Conservation (phyloP, 2,888 invertebrate species). For the Chrysolina oricalcia region DNA sequence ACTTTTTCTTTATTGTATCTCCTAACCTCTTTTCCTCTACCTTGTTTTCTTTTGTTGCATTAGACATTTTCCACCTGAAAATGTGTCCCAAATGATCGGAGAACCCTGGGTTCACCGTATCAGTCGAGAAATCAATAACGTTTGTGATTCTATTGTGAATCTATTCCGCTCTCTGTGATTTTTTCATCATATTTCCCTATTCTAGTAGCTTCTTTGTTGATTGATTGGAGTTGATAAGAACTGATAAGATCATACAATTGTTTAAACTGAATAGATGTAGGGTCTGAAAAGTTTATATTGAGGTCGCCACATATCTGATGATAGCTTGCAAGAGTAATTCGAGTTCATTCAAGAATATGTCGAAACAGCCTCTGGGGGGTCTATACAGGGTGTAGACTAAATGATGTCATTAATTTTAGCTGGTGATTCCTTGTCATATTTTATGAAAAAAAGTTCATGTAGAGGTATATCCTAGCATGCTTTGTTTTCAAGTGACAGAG, state of each 20-base stretch:
- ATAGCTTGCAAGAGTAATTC: not conserved
- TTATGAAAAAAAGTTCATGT: too few relatives aligned
- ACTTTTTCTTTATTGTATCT: not conserved
- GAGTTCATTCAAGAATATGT: slow-evolving; percentile 7
- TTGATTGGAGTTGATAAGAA: too few relatives aligned
- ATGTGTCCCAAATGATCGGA: not conserved
- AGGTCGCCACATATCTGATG: not conserved
- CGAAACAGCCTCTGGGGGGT: slow-evolving; percentile 12
- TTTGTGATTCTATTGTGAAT: slow-evolving; percentile 26
- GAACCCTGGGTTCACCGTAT: slow-evolving; percentile 1
- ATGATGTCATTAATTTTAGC: too few relatives aligned
- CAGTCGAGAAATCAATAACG: not conserved
- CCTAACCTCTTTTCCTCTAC: not conserved
- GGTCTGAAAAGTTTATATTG: not conserved
- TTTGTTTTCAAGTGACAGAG: too few relatives aligned
- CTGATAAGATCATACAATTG: not conserved
- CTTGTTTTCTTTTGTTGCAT: too few relatives aligned
- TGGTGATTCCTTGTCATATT: too few relatives aligned
- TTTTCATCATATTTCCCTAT: too few relatives aligned
- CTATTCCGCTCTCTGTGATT: not conserved
- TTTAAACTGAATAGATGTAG: not conserved
- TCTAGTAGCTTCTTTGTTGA: too few relatives aligned
- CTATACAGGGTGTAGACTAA: too few relatives aligned
- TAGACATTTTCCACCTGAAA: slow-evolving; percentile 15
- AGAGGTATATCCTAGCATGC: too few relatives aligned